A percentile compares a stretch with the other conserved stretches of the same genome.
Conservation (phyloP, 2,113 vertebrate species). For the Labrus mixtus region DNA sequence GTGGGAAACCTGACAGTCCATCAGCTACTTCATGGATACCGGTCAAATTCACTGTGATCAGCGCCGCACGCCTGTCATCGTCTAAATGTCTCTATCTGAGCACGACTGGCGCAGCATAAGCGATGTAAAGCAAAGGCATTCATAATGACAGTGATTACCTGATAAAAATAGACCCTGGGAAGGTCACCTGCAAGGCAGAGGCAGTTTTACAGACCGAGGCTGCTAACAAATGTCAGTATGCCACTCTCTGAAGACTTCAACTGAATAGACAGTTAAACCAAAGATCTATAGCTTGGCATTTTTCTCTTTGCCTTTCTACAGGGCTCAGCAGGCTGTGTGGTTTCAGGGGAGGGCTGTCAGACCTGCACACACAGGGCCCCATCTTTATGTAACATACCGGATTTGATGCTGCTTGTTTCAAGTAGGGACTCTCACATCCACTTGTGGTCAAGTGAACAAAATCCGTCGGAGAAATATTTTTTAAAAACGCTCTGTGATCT, state of each 20-base stretch:
- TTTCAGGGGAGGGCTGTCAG: conserved; percentile 37
- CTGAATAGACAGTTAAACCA: conserved; percentile 40
- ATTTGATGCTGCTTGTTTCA: conserved; percentile 63
- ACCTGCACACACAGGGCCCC: conserved; percentile 34
- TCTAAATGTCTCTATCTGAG: conserved; percentile 45
- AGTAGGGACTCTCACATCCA: conserved; percentile 46
- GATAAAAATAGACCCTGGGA: conserved; percentile 66
- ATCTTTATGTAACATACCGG: conserved; percentile 59
- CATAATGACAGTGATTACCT: conserved; percentile 72
- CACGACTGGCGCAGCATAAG: conserved; percentile 11
- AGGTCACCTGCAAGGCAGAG: conserved; percentile 65
- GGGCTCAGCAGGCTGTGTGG: conserved; percentile 1
- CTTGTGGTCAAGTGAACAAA: conserved; percentile 42
- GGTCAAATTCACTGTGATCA: conserved; percentile 46
- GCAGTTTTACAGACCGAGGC: conserved; percentile 52
- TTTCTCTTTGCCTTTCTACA: conserved; percentile 11
- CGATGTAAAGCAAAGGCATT: conserved; percentile 56
- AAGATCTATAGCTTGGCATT: conserved; percentile 52
- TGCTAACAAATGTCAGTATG: conserved; percentile 60
- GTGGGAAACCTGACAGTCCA: conserved; percentile 59
- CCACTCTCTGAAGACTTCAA: conserved; percentile 42
- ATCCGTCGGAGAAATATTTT: conserved; percentile 29
- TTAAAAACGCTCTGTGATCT: conserved; percentile 14
- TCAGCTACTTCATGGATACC: conserved; percentile 41
- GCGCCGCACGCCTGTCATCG: background rate